phyloP scores from a whole-genome alignment of 1,140 invertebrate genomes.

The Danaus melanippus region DNA sequence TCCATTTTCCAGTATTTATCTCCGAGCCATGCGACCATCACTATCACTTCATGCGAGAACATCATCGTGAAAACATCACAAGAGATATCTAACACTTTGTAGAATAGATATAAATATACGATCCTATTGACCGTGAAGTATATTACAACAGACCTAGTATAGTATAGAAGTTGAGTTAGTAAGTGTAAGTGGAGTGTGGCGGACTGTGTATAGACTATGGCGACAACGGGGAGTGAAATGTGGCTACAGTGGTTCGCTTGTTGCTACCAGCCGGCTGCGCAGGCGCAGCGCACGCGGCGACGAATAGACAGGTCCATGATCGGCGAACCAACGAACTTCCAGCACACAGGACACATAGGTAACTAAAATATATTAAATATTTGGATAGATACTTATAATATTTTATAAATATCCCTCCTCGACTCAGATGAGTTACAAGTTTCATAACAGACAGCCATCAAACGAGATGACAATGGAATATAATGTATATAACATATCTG shows the following conservation, averaged over 20 bases:
- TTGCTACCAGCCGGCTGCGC: constrained; percentile 81
- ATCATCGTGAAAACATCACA: constrained; percentile 28
- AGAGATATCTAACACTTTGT: constrained; percentile 11
- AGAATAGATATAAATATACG: constrained; percentile 10
- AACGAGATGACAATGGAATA: too few species aligned
- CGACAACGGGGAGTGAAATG: constrained; percentile 81
- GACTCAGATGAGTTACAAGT: too few species aligned
- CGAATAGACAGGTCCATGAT: constrained; percentile 95
- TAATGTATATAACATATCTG: too few species aligned
- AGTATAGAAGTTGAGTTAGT: constrained; percentile 10
- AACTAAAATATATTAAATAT: constrained; percentile 14
- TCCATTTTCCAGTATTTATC: constrained; percentile 47
- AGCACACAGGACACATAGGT: constrained; percentile 87
- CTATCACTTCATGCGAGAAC: constrained; percentile 34
- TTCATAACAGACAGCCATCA: too few species aligned
- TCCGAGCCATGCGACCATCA: constrained; percentile 48
- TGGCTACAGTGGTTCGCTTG: constrained; percentile 91
- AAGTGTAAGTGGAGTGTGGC: constrained; percentile 26
- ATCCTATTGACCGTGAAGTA: background rate
- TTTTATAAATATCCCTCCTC: too few species aligned
- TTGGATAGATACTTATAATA: too few species aligned
- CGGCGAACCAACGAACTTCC: constrained; percentile 91
- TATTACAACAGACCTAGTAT: background rate
- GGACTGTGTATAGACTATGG: constrained; percentile 70
- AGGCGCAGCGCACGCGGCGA: constrained; percentile 76